Evolutionary conservation across 2,113 vertebrate genomes (phyloP).

Genomic region (Gnathonemus echidnorhynchus): DNA sequence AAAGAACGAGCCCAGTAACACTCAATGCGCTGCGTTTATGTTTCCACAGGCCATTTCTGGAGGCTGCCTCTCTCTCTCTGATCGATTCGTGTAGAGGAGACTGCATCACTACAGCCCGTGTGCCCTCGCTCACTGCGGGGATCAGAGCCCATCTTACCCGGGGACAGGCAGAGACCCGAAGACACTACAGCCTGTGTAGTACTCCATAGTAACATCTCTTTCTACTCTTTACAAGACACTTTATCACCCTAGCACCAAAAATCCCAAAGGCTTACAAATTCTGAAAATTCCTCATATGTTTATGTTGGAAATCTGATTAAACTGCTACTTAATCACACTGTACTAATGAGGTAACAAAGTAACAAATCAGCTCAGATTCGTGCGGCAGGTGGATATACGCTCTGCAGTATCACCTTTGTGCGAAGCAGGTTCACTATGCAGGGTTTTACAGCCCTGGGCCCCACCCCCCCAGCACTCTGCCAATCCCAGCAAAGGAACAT

Average conservation of each 20-base stretch:
- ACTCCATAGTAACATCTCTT: too few relatives aligned
- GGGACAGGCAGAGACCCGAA: neutral
- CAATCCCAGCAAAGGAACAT: neutral
- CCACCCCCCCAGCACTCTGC: neutral
- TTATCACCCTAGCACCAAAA: neutral
- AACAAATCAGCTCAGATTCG: neutral
- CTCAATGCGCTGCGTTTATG: neutral
- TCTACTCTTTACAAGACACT: too few relatives aligned
- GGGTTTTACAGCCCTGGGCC: neutral
- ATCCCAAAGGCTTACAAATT: neutral
- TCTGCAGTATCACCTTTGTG: neutral
- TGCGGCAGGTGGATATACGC: neutral
- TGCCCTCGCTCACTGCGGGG: slow-evolving; percentile 22
- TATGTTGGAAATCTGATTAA: neutral
- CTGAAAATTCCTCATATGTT: neutral
- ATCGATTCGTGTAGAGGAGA: slow-evolving; percentile 29
- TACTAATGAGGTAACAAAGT: neutral
- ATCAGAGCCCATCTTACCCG: slow-evolving; percentile 24
- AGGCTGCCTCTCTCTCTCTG: slow-evolving; percentile 19
- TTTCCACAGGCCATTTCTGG: neutral
- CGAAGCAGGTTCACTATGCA: neutral
- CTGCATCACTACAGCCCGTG: slow-evolving; percentile 27
- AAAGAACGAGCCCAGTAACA: neutral
- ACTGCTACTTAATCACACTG: neutral
- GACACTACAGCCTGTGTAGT: neutral